phyloP scores from a whole-genome alignment of 2,888 invertebrate species.

The Lasioglossum pauxillum region DNA sequence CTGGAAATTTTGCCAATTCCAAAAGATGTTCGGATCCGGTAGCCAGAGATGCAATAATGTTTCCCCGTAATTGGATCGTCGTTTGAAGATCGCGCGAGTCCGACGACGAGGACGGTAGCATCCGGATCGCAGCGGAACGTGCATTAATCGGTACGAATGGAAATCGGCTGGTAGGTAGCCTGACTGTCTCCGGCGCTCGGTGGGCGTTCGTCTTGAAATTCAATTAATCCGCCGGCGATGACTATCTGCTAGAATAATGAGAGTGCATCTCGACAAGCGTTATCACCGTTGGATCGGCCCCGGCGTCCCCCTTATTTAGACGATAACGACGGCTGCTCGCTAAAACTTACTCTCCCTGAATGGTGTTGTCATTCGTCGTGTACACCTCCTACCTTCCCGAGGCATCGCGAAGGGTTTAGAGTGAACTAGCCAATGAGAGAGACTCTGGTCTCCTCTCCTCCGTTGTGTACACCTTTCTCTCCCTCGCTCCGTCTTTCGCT shows the following conservation, averaged over 20 bases:
- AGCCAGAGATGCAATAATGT: neutral
- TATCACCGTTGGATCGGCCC: constrained; percentile 69
- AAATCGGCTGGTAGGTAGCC: constrained; percentile 26
- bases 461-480: neutral
- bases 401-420: constrained; percentile 60
- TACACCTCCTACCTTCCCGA: constrained; percentile 48
- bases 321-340: constrained; percentile 73
- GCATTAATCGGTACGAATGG: constrained; percentile 46
- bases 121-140: constrained; percentile 19
- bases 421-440: constrained; percentile 68
- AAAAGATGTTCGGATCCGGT: neutral
- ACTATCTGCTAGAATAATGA: constrained; percentile 74
- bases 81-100: constrained; percentile 16
- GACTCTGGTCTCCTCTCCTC: constrained; percentile 32
- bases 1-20: neutral
- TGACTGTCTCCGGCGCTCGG: constrained; percentile 45
- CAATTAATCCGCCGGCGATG: constrained; percentile 75
- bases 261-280: constrained; percentile 74
- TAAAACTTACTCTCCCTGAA: constrained; percentile 72
- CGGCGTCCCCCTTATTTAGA: constrained; percentile 70
- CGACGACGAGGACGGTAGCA: neutral
- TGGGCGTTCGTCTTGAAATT: constrained; percentile 71
- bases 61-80: constrained; percentile 31
- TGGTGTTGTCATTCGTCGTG: constrained; percentile 74
- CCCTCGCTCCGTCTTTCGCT: constrained; percentile 8